Evolutionary conservation across 2,113 vertebrate species (phyloP), one percentile per base, ranked within the genome.

Genomic region (Rana temporaria): DNA sequence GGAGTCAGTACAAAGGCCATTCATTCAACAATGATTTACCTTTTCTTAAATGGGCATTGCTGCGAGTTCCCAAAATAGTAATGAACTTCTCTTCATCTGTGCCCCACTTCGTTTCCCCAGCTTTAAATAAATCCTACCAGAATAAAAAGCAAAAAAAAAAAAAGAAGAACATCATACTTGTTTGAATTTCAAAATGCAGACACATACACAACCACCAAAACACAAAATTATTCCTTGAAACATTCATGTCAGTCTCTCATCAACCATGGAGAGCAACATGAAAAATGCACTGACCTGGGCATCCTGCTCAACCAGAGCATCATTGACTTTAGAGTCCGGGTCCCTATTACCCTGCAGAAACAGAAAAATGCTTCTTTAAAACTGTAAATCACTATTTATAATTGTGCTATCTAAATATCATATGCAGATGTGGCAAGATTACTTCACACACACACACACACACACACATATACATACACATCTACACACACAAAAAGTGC

Each of bases 61-160:
- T 99, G 85, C 96, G 93, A 52, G 95, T 98, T 81, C 98, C 97
- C 78, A 99, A 86, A 84, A 99, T 96, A 48, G 92, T 95, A 89
- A 98, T 95, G 78, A 99, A 97, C 86, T 94, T 96, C 12, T 98
- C 97, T 90, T 99, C 97, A 74, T 99, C 96, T 0, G 97, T 98
- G 85, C 98, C 98, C 89, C 95, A 95, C 85, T 96, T 98, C 55
- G 93, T 91, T 73, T 96, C 95, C 19, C 98, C 97, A 30, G 98
- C 98, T 82, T 92, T 92, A 64, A 94, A 98, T 88, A 99, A 86
- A 59, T 93, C 93, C 98, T 99, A 91, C 71, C 15, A 81, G 19
- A 26, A 32, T 38, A 1, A 18, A 68, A 63, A n/a, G n/a, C n/a
- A n/a, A n/a, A n/a, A n/a, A n/a, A n/a, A n/a, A n/a, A n/a, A n/a